Percentiles rank a stretch among this genome's conserved stretches.
These are phyloP conservation scores for Sinocyclocheilus maitianheensis DNA, from an alignment of 2,113 vertebrate species.

Conservation along the genomic window DNA sequence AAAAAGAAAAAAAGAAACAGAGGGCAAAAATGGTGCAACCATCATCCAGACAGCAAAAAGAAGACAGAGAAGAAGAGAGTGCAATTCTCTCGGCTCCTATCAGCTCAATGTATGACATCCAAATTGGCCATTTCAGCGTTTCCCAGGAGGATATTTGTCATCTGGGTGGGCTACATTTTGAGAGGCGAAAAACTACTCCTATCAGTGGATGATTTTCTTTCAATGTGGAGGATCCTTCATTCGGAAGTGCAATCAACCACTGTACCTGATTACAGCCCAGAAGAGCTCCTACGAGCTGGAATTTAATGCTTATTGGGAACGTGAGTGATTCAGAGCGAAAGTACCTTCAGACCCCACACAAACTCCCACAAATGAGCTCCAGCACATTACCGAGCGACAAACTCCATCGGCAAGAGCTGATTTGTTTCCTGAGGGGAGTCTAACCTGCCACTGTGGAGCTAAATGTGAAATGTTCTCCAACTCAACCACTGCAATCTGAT, in stretches of 20 bases:
- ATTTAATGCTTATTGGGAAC: slow-evolving; percentile 37
- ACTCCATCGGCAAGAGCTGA: slow-evolving; percentile 53
- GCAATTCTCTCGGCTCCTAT: slow-evolving; percentile 15
- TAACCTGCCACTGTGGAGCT: slow-evolving; percentile 50
- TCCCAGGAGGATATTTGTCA: slow-evolving; percentile 35
- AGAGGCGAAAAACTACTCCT: slow-evolving; percentile 17
- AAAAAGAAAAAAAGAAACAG: not conserved
- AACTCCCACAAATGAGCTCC: slow-evolving; percentile 24
- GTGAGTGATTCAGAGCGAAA: not conserved
- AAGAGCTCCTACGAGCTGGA: slow-evolving; percentile 22
- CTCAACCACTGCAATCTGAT: slow-evolving; percentile 50
- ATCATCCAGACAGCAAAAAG: not conserved
- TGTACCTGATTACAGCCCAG: slow-evolving; percentile 36
- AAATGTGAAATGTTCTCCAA: slow-evolving; percentile 49
- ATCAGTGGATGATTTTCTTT: slow-evolving; percentile 40
- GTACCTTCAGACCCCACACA: not conserved
- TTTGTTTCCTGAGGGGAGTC: slow-evolving; percentile 46
- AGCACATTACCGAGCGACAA: slow-evolving; percentile 39
- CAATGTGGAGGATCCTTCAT: slow-evolving; percentile 16
- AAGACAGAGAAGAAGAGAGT: slow-evolving; percentile 20
- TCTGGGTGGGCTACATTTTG: slow-evolving; percentile 23
- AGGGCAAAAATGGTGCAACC: not conserved
- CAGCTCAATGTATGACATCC: slow-evolving; percentile 35
- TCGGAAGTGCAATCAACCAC: slow-evolving; percentile 38
- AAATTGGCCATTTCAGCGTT: slow-evolving; percentile 38